A percentile compares a stretch with the other conserved stretches of the same genome.
Evolutionary conservation across 1,140 invertebrate genomes (phyloP).

Genomic region (Scaptomyza montana): DNA sequence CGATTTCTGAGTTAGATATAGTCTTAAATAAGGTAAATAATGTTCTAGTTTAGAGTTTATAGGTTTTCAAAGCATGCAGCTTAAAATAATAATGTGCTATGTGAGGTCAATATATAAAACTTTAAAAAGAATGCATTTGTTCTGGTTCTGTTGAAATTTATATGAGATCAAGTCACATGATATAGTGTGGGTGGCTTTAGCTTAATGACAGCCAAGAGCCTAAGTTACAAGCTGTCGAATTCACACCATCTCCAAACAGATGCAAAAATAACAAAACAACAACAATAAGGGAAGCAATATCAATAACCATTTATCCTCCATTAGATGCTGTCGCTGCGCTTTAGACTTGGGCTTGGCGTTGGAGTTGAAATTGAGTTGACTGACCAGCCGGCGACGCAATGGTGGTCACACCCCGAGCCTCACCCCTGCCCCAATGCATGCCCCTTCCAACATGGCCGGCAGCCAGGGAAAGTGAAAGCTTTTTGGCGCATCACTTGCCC

Average conservation of each 20-base stretch:
- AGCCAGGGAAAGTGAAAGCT: constrained; percentile 46
- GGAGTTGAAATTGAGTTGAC: constrained; percentile 25
- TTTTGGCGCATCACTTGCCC: constrained; percentile 17
- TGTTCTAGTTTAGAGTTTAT: too few species aligned
- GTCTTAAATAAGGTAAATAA: too few species aligned
- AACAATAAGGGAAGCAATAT: constrained; percentile 4
- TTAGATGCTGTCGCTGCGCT: constrained; percentile 15
- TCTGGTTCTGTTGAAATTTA: constrained; percentile 21
- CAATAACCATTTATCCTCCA: not conserved
- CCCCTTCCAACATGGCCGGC: not conserved
- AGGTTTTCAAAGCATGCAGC: constrained; percentile 15
- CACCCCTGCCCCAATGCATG: not conserved
- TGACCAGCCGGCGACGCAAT: constrained; percentile 43
- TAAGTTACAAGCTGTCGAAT: constrained; percentile 47
- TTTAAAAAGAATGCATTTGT: constrained; percentile 42
- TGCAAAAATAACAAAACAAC: not conserved
- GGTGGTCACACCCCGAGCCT: not conserved
- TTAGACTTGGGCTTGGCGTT: not conserved
- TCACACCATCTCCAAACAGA: constrained; percentile 32
- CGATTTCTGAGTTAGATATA: too few species aligned
- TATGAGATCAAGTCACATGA: constrained; percentile 65
- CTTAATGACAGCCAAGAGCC: not conserved
- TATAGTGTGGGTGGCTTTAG: constrained; percentile 23
- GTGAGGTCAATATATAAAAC: constrained; percentile 55
- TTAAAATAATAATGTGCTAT: constrained; percentile 14